Conservation (phyloP, 2,797 vertebrate species). For the Babyrousa celebensis region DNA sequence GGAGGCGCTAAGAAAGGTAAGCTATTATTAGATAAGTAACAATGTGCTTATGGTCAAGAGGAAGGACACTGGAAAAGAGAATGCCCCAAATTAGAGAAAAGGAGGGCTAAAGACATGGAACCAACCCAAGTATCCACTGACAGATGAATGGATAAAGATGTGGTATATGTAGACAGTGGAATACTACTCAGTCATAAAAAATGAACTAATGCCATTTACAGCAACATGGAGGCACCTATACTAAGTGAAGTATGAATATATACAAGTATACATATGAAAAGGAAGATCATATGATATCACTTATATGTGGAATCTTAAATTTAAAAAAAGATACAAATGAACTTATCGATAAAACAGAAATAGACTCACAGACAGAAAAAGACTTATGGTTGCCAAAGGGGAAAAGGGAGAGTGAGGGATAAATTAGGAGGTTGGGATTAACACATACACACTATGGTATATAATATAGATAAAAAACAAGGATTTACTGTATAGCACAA, state of each 20-base stretch:
- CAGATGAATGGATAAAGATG: background rate
- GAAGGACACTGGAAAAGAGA: background rate
- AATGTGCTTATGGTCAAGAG: background rate
- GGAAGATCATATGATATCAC: background rate
- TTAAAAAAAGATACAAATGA: background rate
- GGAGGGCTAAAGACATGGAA: background rate
- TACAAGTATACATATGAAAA: background rate
- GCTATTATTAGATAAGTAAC: rapidly evolving
- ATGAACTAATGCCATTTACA: background rate
- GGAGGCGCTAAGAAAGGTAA: background rate
- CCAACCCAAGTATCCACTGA: background rate
- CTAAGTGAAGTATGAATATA: no score
- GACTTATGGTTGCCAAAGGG: background rate
- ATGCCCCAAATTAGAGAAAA: background rate
- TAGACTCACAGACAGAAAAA: background rate
- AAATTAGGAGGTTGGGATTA: background rate
- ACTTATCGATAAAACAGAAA: background rate
- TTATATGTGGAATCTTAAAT: background rate
- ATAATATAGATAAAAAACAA: background rate
- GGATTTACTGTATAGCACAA: background rate
- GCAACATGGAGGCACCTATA: background rate
- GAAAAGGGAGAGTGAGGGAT: background rate
- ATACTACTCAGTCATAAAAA: background rate
- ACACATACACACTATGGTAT: background rate
- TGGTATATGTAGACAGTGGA: background rate